Conservation (phyloP, 2,888 invertebrate genomes). For the Galerucella nymphaeae region DNA sequence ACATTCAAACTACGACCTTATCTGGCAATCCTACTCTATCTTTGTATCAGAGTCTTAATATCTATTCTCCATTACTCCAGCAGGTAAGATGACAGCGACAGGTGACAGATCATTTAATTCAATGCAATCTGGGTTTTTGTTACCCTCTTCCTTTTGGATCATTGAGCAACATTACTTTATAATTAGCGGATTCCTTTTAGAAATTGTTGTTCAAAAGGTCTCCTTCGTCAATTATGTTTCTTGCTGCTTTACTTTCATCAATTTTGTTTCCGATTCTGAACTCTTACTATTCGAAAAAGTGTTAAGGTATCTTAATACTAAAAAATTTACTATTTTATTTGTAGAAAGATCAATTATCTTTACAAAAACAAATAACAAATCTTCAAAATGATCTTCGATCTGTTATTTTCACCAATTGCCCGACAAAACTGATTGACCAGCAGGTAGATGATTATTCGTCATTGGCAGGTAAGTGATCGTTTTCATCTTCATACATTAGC, state of each 20-base stretch:
- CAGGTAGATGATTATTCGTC: slow-evolving; percentile 59
- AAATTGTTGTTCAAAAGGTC: no score
- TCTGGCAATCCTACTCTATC: slow-evolving; percentile 70
- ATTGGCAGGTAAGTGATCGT: slow-evolving; percentile 50
- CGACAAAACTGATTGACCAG: slow-evolving; percentile 56
- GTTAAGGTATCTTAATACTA: no score
- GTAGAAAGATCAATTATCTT: slow-evolving; percentile 52
- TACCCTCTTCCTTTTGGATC: no score
- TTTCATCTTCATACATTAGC: not conserved
- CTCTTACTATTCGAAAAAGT: no score
- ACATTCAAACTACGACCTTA: slow-evolving; percentile 71
- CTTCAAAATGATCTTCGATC: slow-evolving; percentile 61
- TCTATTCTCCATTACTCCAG: slow-evolving; percentile 66
- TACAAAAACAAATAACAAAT: slow-evolving; percentile 59
- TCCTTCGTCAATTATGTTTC: no score
- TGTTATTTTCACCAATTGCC: slow-evolving; percentile 52
- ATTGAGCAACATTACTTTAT: no score
- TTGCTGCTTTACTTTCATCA: no score
- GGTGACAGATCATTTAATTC: no score
- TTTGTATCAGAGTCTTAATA: slow-evolving; percentile 72
- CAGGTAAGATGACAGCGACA: slow-evolving; percentile 48
- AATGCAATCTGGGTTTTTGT: no score
- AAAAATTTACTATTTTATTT: slow-evolving; percentile 8
- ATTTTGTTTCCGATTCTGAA: no score
- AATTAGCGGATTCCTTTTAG: no score